Evolutionary conservation across 2,113 vertebrate genomes (phyloP).

Genomic region (Podarcis muralis): DNA sequence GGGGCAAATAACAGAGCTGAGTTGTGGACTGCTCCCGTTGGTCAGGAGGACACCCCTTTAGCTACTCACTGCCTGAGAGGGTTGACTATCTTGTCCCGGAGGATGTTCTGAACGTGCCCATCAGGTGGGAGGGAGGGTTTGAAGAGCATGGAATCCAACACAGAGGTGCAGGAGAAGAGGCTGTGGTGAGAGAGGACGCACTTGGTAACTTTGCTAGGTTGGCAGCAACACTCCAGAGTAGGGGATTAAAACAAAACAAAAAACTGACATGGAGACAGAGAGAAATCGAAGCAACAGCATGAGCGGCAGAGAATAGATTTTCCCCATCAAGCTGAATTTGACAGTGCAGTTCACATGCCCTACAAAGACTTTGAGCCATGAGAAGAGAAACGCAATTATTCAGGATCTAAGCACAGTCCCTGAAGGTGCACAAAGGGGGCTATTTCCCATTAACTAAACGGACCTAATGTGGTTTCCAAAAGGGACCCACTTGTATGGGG

Average conservation of each 20-base stretch:
- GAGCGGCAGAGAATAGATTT: neutral
- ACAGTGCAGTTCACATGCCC: neutral
- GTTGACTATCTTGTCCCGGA: slow-evolving; percentile 85
- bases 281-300: neutral
- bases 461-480: neutral
- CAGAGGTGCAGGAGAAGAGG: slow-evolving; percentile 88
- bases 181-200: slow-evolving; percentile 61
- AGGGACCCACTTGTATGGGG: neutral
- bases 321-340: neutral
- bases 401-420: neutral
- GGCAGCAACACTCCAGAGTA: neutral
- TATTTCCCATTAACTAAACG: neutral
- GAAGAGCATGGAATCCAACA: slow-evolving; percentile 87
- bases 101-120: slow-evolving; percentile 79
- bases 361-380: neutral
- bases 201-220: neutral
- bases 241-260: neutral
- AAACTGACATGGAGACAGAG: neutral
- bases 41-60: rapidly evolving
- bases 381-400: too few relatives aligned
- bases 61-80: slow-evolving; percentile 83
- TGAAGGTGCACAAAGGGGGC: neutral
- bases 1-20: neutral
- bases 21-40: neutral
- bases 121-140: slow-evolving; percentile 74